phyloP scores from a whole-genome alignment of 2,888 invertebrate genomes.

The Erannis defoliaria region DNA sequence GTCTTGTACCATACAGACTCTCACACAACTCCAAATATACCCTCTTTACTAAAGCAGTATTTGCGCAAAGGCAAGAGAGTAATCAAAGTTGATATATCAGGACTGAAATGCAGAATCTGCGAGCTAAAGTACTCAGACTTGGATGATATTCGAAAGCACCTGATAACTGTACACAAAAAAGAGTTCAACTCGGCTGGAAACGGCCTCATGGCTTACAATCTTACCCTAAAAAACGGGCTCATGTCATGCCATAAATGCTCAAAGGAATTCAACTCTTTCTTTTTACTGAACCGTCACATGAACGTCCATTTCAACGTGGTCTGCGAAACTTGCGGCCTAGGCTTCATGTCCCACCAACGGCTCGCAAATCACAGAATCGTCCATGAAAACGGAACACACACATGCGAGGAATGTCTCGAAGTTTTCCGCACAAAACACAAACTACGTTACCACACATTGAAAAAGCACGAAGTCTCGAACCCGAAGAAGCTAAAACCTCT shows the following conservation, averaged over 20 bases:
- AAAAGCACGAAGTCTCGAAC: constrained; percentile 73
- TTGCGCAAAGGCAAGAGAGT: constrained; percentile 77
- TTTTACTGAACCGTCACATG: constrained; percentile 78
- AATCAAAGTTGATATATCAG: constrained; percentile 80
- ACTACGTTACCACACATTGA: constrained; percentile 72
- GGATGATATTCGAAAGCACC: constrained; percentile 73
- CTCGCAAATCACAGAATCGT: constrained; percentile 75
- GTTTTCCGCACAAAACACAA: constrained; percentile 75
- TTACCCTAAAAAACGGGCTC: constrained; percentile 65
- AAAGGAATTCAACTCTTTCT: constrained; percentile 77
- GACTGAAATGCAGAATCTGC: constrained; percentile 73
- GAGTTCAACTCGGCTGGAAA: constrained; percentile 79
- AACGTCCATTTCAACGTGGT: constrained; percentile 79
- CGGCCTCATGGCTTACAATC: constrained; percentile 76
- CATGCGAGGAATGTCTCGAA: constrained; percentile 74
- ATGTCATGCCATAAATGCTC: constrained; percentile 73
- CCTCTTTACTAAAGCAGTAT: constrained; percentile 68
- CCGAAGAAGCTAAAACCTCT: constrained; percentile 72
- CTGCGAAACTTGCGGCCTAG: constrained; percentile 79
- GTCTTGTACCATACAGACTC: constrained; percentile 46
- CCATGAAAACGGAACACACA: constrained; percentile 74
- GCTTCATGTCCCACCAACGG: constrained; percentile 78
- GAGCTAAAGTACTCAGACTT: constrained; percentile 72
- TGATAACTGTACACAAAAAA: constrained; percentile 66
- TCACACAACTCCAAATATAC: constrained; percentile 62